phyloP scores from a whole-genome alignment of 2,888 invertebrate genomes.

The Andrena trimmerana region DNA sequence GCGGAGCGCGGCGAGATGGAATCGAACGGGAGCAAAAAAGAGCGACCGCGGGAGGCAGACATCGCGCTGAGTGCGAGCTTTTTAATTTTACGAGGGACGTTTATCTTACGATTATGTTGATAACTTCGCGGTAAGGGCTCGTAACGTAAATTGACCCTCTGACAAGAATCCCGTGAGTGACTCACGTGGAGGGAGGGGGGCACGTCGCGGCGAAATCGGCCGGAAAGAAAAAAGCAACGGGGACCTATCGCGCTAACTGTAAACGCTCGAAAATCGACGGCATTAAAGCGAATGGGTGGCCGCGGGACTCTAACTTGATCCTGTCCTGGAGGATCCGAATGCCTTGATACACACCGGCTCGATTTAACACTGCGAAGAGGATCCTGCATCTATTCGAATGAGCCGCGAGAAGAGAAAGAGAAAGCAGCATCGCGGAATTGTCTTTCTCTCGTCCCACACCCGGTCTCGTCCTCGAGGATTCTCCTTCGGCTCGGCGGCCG shows the following conservation, averaged over 20 bases:
- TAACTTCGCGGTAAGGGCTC: slow-evolving; percentile 70
- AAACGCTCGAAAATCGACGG: slow-evolving; percentile 49
- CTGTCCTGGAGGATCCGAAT: background rate
- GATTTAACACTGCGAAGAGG: background rate
- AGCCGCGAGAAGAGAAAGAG: slow-evolving; percentile 24
- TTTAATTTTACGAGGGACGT: slow-evolving; percentile 72
- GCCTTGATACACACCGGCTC: background rate
- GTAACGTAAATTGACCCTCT: slow-evolving; percentile 71
- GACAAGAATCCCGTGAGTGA: slow-evolving; percentile 60
- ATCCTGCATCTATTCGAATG: background rate
- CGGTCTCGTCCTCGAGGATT: slow-evolving; percentile 49
- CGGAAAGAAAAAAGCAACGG: slow-evolving; percentile 11
- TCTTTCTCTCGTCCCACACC: slow-evolving; percentile 57
- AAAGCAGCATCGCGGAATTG: slow-evolving; percentile 46
- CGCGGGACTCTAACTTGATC: slow-evolving; percentile 10
- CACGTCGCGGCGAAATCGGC: slow-evolving; percentile 37
- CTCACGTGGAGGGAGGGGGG: slow-evolving; percentile 19
- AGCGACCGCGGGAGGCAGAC: slow-evolving; percentile 28
- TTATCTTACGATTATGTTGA: slow-evolving; percentile 75
- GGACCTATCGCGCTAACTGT: slow-evolving; percentile 20
- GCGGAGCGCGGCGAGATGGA: slow-evolving; percentile 15
- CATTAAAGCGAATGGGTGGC: slow-evolving; percentile 17
- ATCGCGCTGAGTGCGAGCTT: slow-evolving; percentile 64
- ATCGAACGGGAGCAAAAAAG: slow-evolving; percentile 33
- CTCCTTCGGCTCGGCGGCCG: slow-evolving; percentile 45